Evolutionary conservation across 2,888 invertebrate species (phyloP).

Genomic region (Pecten maximus): DNA sequence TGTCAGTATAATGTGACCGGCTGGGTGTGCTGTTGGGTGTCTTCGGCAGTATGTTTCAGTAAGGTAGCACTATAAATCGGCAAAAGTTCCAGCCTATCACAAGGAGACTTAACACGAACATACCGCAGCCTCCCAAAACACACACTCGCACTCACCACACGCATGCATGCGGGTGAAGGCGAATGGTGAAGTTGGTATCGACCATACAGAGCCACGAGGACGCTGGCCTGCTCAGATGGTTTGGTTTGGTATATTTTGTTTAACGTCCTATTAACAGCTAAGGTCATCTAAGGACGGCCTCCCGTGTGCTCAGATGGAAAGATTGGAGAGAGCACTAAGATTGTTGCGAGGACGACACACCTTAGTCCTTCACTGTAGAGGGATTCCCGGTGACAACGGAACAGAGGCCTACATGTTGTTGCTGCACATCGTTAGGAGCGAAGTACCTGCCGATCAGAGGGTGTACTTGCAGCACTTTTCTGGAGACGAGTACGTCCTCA

Average conservation of each 20-base stretch:
- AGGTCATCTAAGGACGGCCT: too few species aligned
- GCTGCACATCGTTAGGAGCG: constrained; percentile 34
- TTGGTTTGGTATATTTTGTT: too few species aligned
- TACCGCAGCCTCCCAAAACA: too few species aligned
- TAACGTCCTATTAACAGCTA: too few species aligned
- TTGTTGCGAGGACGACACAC: background rate
- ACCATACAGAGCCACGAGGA: constrained; percentile 38
- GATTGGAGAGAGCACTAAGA: background rate
- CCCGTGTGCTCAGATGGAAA: constrained; percentile 11
- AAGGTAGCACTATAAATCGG: too few species aligned
- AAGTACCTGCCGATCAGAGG: background rate
- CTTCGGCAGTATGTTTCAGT: too few species aligned
- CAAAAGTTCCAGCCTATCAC: too few species aligned
- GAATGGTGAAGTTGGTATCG: constrained; percentile 45
- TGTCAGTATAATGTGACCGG: too few species aligned
- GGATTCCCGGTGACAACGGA: background rate
- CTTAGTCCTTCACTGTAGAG: background rate
- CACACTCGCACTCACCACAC: too few species aligned
- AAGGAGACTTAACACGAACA: too few species aligned
- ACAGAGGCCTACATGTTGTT: background rate
- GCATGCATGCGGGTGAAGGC: constrained; percentile 35
- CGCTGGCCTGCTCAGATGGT: constrained; percentile 38
- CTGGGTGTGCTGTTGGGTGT: too few species aligned
- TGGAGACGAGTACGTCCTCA: constrained; percentile 41
- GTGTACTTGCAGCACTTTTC: constrained; percentile 46